Conservation (phyloP, 2,113 vertebrate species). For the Pithys albifrons region DNA sequence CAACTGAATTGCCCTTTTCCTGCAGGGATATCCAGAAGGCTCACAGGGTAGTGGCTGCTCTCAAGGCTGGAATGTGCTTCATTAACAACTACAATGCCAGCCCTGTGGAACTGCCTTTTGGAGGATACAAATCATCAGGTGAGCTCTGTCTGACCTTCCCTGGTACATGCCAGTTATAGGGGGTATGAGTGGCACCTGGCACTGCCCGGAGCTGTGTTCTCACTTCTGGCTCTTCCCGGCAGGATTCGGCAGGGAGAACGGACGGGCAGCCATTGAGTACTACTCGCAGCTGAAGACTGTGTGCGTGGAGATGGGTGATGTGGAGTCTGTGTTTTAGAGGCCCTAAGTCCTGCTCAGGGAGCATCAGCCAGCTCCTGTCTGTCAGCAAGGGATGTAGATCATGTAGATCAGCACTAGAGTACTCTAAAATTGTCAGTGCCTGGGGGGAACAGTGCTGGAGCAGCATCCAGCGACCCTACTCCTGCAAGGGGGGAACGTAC, state of each 20-base stretch:
- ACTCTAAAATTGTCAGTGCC: background rate
- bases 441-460: background rate
- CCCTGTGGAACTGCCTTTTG: slow-evolving; percentile 90
- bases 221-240: background rate
- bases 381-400: background rate
- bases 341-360: background rate
- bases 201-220: background rate
- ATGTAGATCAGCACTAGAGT: background rate
- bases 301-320: slow-evolving; percentile 92
- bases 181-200: background rate
- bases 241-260: slow-evolving; percentile 96
- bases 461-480: background rate
- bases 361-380: background rate
- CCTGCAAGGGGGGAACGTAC: background rate
- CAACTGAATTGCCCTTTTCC: background rate
- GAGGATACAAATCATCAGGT: slow-evolving; percentile 97
- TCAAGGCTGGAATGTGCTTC: slow-evolving; percentile 92
- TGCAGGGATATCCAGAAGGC: slow-evolving; percentile 90
- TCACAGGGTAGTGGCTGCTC: slow-evolving; percentile 85
- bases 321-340: slow-evolving; percentile 83
- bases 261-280: slow-evolving; percentile 87
- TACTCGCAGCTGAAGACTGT: slow-evolving; percentile 96
- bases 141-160: background rate
- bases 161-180: background rate
- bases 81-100: slow-evolving; percentile 95